These are phyloP conservation scores for Hoplostethus mediterraneus DNA, from an alignment of 2,797 vertebrate genomes.

Conservation along the genomic window DNA sequence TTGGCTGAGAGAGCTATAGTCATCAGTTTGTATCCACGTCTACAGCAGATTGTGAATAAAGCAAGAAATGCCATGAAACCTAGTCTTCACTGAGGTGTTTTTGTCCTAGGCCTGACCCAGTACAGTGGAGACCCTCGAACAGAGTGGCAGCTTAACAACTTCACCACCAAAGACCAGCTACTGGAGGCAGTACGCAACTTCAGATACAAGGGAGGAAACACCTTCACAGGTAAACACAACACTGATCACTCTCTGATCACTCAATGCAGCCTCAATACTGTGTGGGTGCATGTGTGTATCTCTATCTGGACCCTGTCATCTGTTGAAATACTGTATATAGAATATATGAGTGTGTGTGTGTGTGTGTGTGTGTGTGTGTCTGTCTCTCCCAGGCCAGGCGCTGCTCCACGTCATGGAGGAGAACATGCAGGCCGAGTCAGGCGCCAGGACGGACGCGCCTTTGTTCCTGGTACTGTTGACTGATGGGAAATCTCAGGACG, in stretches of 20 bases:
- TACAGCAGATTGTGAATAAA: neutral
- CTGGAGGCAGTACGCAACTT: constrained; percentile 88
- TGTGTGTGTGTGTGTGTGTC: constrained; percentile 1
- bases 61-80: neutral
- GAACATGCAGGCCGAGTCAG: constrained; percentile 87
- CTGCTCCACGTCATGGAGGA: constrained; percentile 91
- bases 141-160: constrained; percentile 93
- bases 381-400: constrained; percentile 86
- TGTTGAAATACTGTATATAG: neutral
- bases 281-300: constrained; percentile 1
- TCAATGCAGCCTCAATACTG: neutral
- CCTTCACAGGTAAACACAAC: constrained; percentile 89
- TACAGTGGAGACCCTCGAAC: constrained; percentile 95
- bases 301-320: neutral
- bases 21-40: neutral
- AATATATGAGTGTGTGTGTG: neutral
- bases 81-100: neutral
- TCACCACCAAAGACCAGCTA: constrained; percentile 87
- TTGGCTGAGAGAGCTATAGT: neutral
- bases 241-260: neutral
- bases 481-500: constrained; percentile 96
- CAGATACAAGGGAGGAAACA: constrained; percentile 94
- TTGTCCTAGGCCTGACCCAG: constrained; percentile 89
- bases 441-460: constrained; percentile 82
- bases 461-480: constrained; percentile 91